phyloP scores from a whole-genome alignment of 92 coral and sea anemone species.

The Heliopora coerulea region DNA sequence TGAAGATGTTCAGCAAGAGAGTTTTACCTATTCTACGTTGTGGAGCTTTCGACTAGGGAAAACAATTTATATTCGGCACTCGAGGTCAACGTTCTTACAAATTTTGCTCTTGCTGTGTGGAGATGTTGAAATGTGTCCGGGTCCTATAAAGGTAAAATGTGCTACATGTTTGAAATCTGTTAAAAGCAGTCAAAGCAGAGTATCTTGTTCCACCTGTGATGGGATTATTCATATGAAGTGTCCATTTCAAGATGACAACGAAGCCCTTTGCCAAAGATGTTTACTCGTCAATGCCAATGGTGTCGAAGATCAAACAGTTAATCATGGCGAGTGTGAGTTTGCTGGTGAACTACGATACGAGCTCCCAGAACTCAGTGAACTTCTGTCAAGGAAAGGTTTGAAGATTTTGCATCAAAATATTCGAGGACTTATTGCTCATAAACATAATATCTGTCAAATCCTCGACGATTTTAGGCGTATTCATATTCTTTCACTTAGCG shows the following conservation, averaged over 20 bases:
- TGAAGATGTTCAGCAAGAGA: constrained; percentile 45
- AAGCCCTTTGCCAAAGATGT: constrained; percentile 17
- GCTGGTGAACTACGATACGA: constrained; percentile 33
- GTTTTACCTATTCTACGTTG: constrained; percentile 53
- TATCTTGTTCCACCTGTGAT: constrained; percentile 43
- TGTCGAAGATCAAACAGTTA: too few relatives aligned
- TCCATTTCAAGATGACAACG: constrained; percentile 41
- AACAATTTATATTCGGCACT: constrained; percentile 48
- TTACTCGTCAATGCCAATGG: too few relatives aligned
- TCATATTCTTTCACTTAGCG: constrained; percentile 54
- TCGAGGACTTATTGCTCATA: constrained; percentile 41
- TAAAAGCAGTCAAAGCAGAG: constrained; percentile 51
- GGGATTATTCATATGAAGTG: constrained; percentile 55
- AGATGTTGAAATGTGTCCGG: constrained; percentile 28
- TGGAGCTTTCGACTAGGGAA: constrained; percentile 51
- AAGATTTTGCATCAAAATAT: constrained; percentile 54
- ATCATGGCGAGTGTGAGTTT: too few relatives aligned
- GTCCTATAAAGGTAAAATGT: constrained; percentile 45
- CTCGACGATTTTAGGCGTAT: constrained; percentile 46
- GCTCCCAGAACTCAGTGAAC: constrained; percentile 44
- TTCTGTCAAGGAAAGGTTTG: constrained; percentile 46
- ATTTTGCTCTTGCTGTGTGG: constrained; percentile 39
- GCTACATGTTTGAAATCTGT: constrained; percentile 46
- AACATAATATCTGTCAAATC: constrained; percentile 45
- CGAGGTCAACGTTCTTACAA: constrained; percentile 44